These are phyloP conservation scores for Drosophila lacteicornis DNA, from an alignment of 1,140 invertebrate genomes.

Conservation along the genomic window DNA sequence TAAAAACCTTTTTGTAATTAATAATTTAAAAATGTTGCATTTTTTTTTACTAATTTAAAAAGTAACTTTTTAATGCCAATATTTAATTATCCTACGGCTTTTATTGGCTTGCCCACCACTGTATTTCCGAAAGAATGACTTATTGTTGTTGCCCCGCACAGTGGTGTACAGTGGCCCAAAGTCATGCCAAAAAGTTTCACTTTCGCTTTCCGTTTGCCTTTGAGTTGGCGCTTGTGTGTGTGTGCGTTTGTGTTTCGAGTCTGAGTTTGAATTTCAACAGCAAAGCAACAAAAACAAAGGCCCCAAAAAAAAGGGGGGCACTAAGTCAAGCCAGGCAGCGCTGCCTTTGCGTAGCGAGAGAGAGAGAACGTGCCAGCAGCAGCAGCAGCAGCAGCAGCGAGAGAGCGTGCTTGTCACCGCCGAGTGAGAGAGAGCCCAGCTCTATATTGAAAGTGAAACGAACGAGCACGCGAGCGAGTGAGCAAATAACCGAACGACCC, in stretches of 20 bases:
- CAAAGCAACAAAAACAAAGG: constrained; percentile 32
- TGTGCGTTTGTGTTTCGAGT: constrained; percentile 14
- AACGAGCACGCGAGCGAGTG: constrained; percentile 37
- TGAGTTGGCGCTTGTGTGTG: constrained; percentile 4
- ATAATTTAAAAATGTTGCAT: no score
- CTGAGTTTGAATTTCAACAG: constrained; percentile 69
- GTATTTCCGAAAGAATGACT: constrained; percentile 52
- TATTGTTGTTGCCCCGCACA: constrained; percentile 35
- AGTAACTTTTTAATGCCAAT: no score
- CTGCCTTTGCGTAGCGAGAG: constrained; percentile 29
- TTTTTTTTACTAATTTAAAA: no score
- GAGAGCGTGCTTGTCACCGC: neutral
- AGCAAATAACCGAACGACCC: constrained; percentile 29
- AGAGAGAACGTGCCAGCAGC: constrained; percentile 33
- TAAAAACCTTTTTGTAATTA: no score
- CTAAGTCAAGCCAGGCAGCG: constrained; percentile 72
- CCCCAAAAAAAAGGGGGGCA: constrained; percentile 69
- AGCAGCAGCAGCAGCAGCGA: neutral
- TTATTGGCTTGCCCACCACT: neutral
- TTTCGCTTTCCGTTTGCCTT: constrained; percentile 73
- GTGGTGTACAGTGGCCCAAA: constrained; percentile 68
- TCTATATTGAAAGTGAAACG: constrained; percentile 73
- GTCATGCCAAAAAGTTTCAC: constrained; percentile 78
- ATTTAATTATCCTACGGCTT: neutral
- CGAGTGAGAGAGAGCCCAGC: constrained; percentile 3